A percentile compares a stretch with the other conserved stretches of the same genome.
These are phyloP conservation scores for Corapipo altera DNA, from an alignment of 2,113 vertebrate genomes.

Conservation along the genomic window DNA sequence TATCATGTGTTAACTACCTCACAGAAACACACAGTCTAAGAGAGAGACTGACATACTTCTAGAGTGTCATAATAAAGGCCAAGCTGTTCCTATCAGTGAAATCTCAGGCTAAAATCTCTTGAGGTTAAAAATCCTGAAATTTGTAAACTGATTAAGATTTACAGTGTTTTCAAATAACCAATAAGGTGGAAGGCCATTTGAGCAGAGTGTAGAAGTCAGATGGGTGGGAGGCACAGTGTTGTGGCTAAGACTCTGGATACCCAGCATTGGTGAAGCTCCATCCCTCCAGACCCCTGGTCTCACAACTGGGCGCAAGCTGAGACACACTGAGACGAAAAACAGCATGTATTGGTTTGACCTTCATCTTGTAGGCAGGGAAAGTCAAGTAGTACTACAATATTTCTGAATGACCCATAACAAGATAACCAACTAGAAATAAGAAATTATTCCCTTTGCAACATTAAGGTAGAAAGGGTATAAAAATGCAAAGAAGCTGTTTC, in stretches of 20 bases:
- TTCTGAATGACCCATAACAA: background rate
- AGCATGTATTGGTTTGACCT: background rate
- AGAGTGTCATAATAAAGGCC: background rate
- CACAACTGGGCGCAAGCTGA: background rate
- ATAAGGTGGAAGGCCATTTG: fast-evolving
- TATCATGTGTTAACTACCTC: fast-evolving
- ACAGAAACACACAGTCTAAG: background rate
- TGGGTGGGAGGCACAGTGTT: background rate
- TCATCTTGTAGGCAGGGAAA: background rate
- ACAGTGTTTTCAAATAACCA: background rate
- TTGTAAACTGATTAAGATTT: background rate
- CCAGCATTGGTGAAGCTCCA: background rate
- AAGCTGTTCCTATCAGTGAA: background rate
- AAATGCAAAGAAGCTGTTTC: background rate
- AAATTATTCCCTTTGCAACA: background rate
- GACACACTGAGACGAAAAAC: background rate
- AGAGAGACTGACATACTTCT: background rate
- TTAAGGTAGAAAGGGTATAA: background rate
- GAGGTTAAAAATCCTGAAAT: background rate
- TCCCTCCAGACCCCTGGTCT: background rate
- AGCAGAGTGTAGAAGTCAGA: background rate
- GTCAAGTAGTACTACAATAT: background rate
- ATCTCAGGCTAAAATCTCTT: background rate
- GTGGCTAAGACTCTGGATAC: background rate
- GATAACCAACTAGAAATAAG: background rate